These are phyloP conservation scores for Coregonus clupeaformis DNA, from an alignment of 2,113 vertebrate genomes.

Conservation along the genomic window DNA sequence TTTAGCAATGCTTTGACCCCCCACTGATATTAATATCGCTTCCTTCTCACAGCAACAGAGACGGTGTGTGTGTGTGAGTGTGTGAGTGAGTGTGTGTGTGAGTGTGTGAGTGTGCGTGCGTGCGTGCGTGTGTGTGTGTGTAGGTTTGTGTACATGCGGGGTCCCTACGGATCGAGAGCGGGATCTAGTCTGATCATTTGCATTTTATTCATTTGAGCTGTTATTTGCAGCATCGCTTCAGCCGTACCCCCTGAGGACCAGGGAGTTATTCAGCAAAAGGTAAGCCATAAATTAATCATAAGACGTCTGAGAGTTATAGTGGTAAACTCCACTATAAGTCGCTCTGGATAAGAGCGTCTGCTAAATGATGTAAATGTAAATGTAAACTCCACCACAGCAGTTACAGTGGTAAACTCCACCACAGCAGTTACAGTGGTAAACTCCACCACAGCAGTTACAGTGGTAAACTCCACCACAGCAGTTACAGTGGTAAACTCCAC, in stretches of 20 bases:
- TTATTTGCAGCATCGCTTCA: constrained; percentile 72
- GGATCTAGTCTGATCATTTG: constrained; percentile 68
- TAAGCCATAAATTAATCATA: constrained; percentile 74
- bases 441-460: too few relatives aligned
- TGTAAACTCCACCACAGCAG: too few relatives aligned
- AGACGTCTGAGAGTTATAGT: constrained; percentile 58
- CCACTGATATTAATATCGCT: constrained; percentile 68
- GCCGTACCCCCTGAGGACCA: constrained; percentile 56
- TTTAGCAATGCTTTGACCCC: constrained; percentile 67
- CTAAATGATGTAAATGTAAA: too few relatives aligned
- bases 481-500: too few relatives aligned
- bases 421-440: too few relatives aligned
- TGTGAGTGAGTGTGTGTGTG: neutral
- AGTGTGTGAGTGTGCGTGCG: constrained; percentile 8
- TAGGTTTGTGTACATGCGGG: neutral
- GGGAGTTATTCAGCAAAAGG: constrained; percentile 67
- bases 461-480: too few relatives aligned
- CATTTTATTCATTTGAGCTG: constrained; percentile 74
- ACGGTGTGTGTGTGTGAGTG: constrained; percentile 21
- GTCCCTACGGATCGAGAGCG: constrained; percentile 64
- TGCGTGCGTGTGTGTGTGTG: constrained; percentile 28
- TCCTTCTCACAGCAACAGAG: constrained; percentile 48
- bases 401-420: too few relatives aligned
- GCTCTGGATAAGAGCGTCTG: too few relatives aligned
- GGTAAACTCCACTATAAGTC: neutral